Evolutionary conservation across 2,797 vertebrate species (phyloP).

Genomic region (Lacerta bilineata): DNA sequence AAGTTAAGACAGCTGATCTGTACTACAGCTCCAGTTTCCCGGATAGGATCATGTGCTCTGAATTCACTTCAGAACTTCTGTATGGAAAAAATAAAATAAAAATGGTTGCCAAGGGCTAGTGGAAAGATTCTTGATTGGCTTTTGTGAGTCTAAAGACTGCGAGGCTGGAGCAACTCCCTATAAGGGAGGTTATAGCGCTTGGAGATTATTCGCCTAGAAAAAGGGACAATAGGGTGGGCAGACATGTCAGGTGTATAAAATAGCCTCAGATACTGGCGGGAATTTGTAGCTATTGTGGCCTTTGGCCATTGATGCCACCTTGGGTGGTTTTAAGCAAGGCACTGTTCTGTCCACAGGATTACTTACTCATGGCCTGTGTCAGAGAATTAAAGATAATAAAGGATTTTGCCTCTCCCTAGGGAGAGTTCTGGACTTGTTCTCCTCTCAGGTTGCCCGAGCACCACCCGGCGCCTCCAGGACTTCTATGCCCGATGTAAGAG

Average conservation of each 20-base stretch:
- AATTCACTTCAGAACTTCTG: not conserved
- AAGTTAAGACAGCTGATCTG: too few species aligned
- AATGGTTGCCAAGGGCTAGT: not conserved
- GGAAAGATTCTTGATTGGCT: not conserved
- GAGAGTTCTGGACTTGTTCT: constrained; percentile 81
- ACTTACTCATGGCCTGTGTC: not conserved
- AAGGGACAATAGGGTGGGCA: too few species aligned
- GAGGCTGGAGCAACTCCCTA: too few species aligned
- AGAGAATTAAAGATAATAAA: not conserved
- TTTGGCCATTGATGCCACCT: not conserved
- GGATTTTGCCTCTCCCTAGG: constrained; percentile 55
- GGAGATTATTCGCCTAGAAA: too few species aligned
- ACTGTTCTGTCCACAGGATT: not conserved
- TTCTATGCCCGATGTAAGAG: constrained; percentile 69
- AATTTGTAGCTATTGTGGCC: too few species aligned
- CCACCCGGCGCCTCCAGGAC: constrained; percentile 69
- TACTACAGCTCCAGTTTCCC: not conserved
- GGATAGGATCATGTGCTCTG: not conserved
- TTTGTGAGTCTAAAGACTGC: not conserved
- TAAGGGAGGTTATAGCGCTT: too few species aligned
- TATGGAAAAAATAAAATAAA: not conserved
- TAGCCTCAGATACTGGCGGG: not conserved
- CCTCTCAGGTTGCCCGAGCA: constrained; percentile 75
- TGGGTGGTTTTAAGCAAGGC: not conserved
- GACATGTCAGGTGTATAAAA: too few species aligned